Percentiles rank a stretch among this genome's conserved stretches.
These are phyloP conservation scores for Selenia dentaria DNA, from an alignment of 2,888 invertebrate species.

Conservation along the genomic window DNA sequence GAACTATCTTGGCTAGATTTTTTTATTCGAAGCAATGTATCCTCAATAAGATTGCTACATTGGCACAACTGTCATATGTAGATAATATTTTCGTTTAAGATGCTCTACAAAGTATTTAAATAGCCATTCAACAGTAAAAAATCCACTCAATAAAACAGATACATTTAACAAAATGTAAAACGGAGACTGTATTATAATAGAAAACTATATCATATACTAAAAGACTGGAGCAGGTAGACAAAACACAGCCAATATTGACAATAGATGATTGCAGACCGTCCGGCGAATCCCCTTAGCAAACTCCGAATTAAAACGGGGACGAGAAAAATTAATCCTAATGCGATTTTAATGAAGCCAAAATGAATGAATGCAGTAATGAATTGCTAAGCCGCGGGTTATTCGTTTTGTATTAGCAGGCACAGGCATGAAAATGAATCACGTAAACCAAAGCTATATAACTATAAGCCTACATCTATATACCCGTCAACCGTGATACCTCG, in stretches of 20 bases:
- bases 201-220: constrained; percentile 53
- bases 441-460: constrained; percentile 32
- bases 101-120: no score
- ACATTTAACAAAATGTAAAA: neutral
- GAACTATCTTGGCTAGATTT: no score
- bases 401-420: constrained; percentile 58
- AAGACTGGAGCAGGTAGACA: constrained; percentile 68
- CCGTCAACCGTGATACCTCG: constrained; percentile 18
- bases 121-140: no score
- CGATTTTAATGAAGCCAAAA: constrained; percentile 84
- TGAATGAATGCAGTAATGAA: constrained; percentile 82
- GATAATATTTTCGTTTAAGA: no score
- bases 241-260: constrained; percentile 79
- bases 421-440: constrained; percentile 51
- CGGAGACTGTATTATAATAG: constrained; percentile 22
- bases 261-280: constrained; percentile 77
- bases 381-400: constrained; percentile 72
- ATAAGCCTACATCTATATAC: constrained; percentile 21
- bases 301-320: constrained; percentile 81
- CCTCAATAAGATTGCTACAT: no score
- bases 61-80: no score
- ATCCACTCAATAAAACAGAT: no score
- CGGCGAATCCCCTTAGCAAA: constrained; percentile 76
- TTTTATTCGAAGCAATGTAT: no score
- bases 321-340: constrained; percentile 85